Conservation (phyloP, 2,888 invertebrate genomes). For the Oasisia sp. region DNA sequence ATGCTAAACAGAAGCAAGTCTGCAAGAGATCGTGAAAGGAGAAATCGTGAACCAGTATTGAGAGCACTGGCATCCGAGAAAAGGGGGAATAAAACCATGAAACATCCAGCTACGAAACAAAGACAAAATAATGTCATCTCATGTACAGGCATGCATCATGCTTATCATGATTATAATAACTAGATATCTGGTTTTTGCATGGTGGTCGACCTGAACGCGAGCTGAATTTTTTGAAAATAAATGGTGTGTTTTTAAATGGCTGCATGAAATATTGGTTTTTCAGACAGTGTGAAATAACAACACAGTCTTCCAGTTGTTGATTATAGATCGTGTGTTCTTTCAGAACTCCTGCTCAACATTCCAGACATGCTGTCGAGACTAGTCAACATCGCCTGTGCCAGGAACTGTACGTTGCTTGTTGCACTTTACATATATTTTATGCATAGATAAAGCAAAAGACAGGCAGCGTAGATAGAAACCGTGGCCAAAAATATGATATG, state of each 20-base stretch:
- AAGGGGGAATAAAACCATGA: not conserved
- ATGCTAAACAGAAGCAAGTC: no score
- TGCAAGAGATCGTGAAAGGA: no score
- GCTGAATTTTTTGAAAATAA: no score
- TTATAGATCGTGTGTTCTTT: constrained; percentile 34
- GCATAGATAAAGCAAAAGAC: not conserved
- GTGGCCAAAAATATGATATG: no score
- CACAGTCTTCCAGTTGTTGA: not conserved
- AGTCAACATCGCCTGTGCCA: constrained; percentile 61
- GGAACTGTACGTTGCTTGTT: constrained; percentile 55
- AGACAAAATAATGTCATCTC: not conserved
- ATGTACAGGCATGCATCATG: not conserved
- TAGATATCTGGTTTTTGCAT: no score
- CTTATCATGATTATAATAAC: not conserved
- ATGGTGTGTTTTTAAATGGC: no score
- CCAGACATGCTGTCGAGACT: constrained; percentile 63
- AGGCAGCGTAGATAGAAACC: no score
- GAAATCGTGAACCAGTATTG: no score
- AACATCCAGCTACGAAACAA: not conserved
- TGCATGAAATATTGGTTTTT: not conserved
- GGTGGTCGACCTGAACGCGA: no score
- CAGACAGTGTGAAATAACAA: not conserved
- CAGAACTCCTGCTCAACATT: constrained; percentile 62
- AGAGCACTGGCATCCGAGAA: no score
- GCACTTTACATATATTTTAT: not conserved